A percentile compares a stretch with the other conserved stretches of the same genome.
Conservation (phyloP, 2,113 vertebrate species). For the Embiotoca jacksoni region DNA sequence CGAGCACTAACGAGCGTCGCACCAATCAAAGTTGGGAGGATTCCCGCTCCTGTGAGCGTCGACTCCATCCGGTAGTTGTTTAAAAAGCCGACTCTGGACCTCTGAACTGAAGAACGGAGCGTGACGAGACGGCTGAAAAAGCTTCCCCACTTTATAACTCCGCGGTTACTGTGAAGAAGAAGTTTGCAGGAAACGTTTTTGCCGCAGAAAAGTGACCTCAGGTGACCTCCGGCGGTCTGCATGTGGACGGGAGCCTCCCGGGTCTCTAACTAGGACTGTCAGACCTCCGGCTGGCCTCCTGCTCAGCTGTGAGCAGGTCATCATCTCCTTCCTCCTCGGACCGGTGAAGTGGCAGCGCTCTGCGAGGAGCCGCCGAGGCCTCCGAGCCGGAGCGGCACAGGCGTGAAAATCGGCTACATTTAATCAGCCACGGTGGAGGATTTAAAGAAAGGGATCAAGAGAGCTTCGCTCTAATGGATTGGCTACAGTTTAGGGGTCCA, state of each 20-base stretch:
- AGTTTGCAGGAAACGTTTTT: no score
- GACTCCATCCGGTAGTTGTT: no score
- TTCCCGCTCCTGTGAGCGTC: no score
- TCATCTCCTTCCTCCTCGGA: slow-evolving; percentile 43
- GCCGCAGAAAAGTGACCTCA: background rate
- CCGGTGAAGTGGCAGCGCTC: slow-evolving; percentile 61
- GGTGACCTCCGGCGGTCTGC: no score
- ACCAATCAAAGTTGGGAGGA: no score
- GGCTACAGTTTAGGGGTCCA: slow-evolving; percentile 75
- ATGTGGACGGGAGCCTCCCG: background rate
- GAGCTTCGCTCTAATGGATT: slow-evolving; percentile 82
- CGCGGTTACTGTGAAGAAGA: no score
- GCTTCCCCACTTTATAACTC: no score
- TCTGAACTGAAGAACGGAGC: no score
- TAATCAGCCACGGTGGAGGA: slow-evolving; percentile 81
- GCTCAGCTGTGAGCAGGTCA: slow-evolving; percentile 17
- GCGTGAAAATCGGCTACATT: slow-evolving; percentile 82
- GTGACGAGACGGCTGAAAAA: no score
- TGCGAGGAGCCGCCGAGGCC: slow-evolving; percentile 76
- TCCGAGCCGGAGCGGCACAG: slow-evolving; percentile 59
- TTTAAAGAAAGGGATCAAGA: slow-evolving; percentile 79
- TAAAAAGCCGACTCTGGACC: no score
- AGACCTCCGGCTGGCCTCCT: background rate
- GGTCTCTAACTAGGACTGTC: background rate
- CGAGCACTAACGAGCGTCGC: no score